Percentiles rank a stretch among this genome's conserved stretches.
phyloP scores from a whole-genome alignment of 2,113 vertebrate genomes.

The Scalopus aquaticus region DNA sequence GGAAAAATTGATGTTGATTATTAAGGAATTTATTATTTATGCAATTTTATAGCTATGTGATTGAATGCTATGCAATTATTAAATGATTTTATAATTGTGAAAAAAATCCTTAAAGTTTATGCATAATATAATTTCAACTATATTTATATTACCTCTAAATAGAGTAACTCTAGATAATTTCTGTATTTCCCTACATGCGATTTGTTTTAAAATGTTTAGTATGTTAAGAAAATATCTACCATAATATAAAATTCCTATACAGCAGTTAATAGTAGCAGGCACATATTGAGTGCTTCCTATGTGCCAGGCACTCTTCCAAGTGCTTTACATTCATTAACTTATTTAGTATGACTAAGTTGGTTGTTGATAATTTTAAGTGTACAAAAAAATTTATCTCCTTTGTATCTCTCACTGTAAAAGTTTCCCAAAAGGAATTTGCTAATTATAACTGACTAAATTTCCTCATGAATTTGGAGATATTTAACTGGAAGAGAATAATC shows the following conservation, averaged over 20 bases:
- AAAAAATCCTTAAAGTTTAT: not conserved
- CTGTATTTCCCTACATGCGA: not conserved
- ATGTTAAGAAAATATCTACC: not conserved
- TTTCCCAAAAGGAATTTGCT: not conserved
- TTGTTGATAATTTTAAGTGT: not conserved
- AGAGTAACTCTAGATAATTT: not conserved
- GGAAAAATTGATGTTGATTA: not conserved
- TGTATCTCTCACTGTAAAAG: not conserved
- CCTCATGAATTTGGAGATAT: not conserved
- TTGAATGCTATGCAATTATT: not conserved
- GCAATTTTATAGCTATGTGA: not conserved
- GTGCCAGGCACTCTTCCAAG: not conserved
- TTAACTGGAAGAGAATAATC: not conserved
- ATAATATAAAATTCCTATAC: not conserved
- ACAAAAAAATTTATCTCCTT: not conserved
- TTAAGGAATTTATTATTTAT: not conserved
- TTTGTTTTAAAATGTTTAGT: not conserved
- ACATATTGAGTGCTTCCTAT: not conserved
- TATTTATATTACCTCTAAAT: not conserved
- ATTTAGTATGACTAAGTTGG: not conserved
- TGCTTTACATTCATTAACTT: not conserved
- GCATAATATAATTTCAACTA: not conserved
- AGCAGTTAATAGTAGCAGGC: not conserved
- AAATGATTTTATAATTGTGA: not conserved
- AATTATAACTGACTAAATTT: not conserved